These are phyloP conservation scores for Nephrotoma flavescens DNA, from an alignment of 2,888 invertebrate species.

Conservation along the genomic window DNA sequence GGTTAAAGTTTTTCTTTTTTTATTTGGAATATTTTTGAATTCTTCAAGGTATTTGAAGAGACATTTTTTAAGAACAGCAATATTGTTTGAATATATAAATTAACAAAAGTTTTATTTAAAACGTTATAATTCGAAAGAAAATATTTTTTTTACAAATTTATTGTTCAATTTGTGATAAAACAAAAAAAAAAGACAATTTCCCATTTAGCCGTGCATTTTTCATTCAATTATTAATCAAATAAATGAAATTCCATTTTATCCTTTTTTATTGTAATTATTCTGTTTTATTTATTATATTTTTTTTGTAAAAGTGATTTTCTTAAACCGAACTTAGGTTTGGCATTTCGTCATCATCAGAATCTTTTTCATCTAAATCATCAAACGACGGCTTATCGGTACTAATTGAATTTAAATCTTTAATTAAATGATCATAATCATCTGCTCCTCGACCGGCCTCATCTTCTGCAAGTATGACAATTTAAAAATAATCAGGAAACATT, in stretches of 20 bases:
- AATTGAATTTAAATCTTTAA: constrained; percentile 20
- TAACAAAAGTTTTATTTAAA: not conserved
- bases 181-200: not conserved
- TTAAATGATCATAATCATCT: not conserved
- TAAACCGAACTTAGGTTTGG: constrained; percentile 31
- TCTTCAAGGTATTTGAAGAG: not conserved
- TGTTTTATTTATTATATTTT: not conserved
- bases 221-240: not conserved
- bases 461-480: not conserved
- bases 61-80: not conserved
- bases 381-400: constrained; percentile 50
- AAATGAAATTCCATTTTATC: not conserved
- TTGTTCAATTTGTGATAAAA: not conserved
- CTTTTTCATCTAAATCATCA: constrained; percentile 54
- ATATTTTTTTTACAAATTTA: not conserved
- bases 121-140: not conserved
- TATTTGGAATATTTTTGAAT: not conserved
- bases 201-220: not conserved
- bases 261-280: not conserved
- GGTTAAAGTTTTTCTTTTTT: not conserved
- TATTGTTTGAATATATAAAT: not conserved
- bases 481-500: constrained; percentile 3
- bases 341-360: constrained; percentile 68
- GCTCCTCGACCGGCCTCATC: constrained; percentile 6
- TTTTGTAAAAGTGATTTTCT: not conserved